Base-by-base conservation (phyloP, 1,140 invertebrate genomes). In the Aporrectodea caliginosa region DNA sequence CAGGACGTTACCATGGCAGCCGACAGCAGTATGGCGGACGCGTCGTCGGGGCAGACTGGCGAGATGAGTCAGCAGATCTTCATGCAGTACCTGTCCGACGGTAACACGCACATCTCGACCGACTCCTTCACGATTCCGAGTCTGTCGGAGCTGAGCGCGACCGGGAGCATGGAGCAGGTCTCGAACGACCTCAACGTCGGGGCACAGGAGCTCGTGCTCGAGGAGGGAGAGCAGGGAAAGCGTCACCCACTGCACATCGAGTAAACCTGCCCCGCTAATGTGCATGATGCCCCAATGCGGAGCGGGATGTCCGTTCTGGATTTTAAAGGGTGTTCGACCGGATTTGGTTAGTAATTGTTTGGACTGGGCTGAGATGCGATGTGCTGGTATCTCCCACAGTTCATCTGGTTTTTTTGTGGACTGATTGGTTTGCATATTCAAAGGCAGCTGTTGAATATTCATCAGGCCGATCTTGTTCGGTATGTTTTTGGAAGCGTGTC, bases 161-260 rank as follows among this genome's bases (percentile, higher is more conserved):
- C 43, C 22, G 43, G 43, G 22, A 58, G 43, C 43, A 58, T 58
- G 43, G 43, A 58, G 22, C 43, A 58, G 43, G 43, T 58, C 43
- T 58, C 43, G 43, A 58, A 58, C n/a, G 70, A 72, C 31, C 0
- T 76, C 12, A 68, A 76, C 75, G 75, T 76, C 75, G 75, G 75
- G 31, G 75, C 75, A 6, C 75, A 76, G 33, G 75, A 76, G 27
- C 33, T 76, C 32, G 75, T 76, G 16, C n/a, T 43, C 27, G 35
- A 76, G 33, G 75, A 76, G 27, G 70, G 70, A 35, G 75, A 58
- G 22, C 43, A 22, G 22, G 43, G 43, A 6, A 58, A 58, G 22
- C 43, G 43, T 22, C 43, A 58, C 22, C 43, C 43, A 58, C 43
- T 58, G 43, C 43, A 58, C 22, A 58, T 58, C 6, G 43, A 58